A percentile compares a stretch with the other conserved stretches of the same genome.
These are phyloP conservation scores for Thereva nobilitata DNA, from an alignment of 2,888 invertebrate species.

Conservation along the genomic window DNA sequence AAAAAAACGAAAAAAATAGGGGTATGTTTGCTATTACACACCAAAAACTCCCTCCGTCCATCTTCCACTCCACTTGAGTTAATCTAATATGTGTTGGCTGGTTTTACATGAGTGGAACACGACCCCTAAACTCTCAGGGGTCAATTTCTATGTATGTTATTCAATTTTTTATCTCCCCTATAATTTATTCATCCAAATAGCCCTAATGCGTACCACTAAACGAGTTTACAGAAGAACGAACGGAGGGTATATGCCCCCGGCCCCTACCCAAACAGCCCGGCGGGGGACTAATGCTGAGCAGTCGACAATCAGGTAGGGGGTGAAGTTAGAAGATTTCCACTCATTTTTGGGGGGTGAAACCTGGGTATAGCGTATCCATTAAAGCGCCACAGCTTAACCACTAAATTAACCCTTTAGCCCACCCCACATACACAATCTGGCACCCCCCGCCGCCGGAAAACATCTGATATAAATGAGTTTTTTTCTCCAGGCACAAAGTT, in stretches of 20 bases:
- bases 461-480: conserved; percentile 22
- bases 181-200: not conserved
- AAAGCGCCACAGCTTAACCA: conserved; percentile 22
- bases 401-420: conserved; percentile 18
- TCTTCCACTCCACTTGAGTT: too few species aligned
- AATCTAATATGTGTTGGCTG: too few species aligned
- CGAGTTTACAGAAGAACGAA: conserved; percentile 22
- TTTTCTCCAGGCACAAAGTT: conserved; percentile 27
- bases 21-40: too few species aligned
- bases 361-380: conserved; percentile 15
- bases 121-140: too few species aligned
- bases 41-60: too few species aligned
- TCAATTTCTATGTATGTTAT: too few species aligned
- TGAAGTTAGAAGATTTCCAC: not conserved
- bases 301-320: not conserved
- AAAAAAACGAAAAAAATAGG: too few species aligned
- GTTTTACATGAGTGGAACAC: too few species aligned
- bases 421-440: not conserved
- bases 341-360: too few species aligned
- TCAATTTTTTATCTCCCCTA: not conserved
- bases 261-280: not conserved
- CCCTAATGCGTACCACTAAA: conserved; percentile 18
- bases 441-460: too few species aligned
- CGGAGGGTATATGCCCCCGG: conserved; percentile 4
- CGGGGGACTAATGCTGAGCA: not conserved